A percentile compares a stretch with the other conserved stretches of the same genome.
Conservation (phyloP, 2,113 vertebrate genomes). For the Cyrtonyx montezumae region DNA sequence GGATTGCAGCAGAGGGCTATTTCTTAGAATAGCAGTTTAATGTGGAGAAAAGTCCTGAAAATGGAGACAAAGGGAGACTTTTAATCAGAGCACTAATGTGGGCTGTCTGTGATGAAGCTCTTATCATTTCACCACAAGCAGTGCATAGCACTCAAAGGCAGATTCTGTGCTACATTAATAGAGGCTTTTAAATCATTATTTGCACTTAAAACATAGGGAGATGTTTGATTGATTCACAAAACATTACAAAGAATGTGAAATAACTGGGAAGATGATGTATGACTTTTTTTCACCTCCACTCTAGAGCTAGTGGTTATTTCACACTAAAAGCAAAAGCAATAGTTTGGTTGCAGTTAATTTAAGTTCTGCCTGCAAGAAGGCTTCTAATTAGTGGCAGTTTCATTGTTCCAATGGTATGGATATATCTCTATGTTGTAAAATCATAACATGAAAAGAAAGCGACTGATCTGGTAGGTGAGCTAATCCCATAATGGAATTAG, state of each 20-base stretch:
- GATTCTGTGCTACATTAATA: not conserved
- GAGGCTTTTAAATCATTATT: constrained; percentile 46
- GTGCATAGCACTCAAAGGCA: constrained; percentile 11
- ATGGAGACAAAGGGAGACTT: constrained; percentile 31
- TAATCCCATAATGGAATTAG: not conserved
- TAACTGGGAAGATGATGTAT: not conserved
- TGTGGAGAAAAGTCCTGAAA: constrained; percentile 29
- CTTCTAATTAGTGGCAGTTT: not conserved
- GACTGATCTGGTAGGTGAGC: not conserved
- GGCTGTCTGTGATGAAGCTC: constrained; percentile 18
- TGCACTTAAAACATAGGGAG: constrained; percentile 17
- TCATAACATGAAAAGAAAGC: not conserved
- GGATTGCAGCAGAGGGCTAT: not conserved
- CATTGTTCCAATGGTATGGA: not conserved
- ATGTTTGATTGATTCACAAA: constrained; percentile 40
- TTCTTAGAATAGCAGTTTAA: constrained; percentile 17
- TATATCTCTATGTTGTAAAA: not conserved
- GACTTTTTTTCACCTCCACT: not conserved
- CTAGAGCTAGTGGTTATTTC: not conserved
- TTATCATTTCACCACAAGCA: constrained; percentile 27
- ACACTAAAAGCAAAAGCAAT: not conserved
- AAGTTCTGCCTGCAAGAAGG: not conserved
- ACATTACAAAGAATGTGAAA: constrained; percentile 26
- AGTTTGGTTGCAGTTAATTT: not conserved
- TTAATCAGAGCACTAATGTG: constrained; percentile 41